These are phyloP conservation scores for Lates calcarifer DNA, from an alignment of 2,113 vertebrate genomes.

Conservation along the genomic window DNA sequence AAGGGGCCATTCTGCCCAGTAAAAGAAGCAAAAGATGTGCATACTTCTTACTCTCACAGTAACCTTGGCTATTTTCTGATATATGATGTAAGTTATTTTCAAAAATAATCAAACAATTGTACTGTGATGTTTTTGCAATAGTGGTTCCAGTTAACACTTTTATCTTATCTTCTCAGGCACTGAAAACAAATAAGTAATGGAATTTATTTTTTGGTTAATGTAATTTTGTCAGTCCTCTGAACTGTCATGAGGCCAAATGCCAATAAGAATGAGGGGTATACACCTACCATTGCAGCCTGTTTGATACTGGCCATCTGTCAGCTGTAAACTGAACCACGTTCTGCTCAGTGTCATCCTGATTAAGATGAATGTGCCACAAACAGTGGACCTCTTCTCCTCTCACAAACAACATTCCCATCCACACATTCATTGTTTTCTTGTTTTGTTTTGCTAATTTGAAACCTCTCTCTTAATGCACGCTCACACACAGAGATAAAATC, in stretches of 20 bases:
- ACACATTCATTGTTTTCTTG: neutral
- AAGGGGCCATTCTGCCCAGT: too few species aligned
- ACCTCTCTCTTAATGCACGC: too few species aligned
- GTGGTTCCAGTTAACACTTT: neutral
- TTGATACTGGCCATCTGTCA: neutral
- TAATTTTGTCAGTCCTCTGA: neutral
- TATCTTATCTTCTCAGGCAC: neutral
- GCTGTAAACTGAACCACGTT: neutral
- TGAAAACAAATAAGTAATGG: neutral
- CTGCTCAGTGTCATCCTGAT: neutral
- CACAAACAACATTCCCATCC: neutral
- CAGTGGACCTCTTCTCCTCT: neutral
- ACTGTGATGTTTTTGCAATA: neutral
- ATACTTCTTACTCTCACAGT: neutral
- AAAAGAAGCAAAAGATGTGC: neutral
- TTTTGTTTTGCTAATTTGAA: neutral
- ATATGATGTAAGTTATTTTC: neutral
- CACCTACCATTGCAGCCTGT: neutral
- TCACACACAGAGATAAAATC: neutral
- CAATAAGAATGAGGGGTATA: neutral
- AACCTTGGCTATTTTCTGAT: neutral
- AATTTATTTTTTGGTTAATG: neutral
- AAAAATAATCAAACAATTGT: too few species aligned
- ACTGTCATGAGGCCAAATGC: neutral
- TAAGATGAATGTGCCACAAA: neutral